Percentiles rank a stretch among this genome's conserved stretches.
These are phyloP conservation scores for Caenorhabditis remanei DNA, from an alignment of 1,140 invertebrate genomes.

Conservation along the genomic window DNA sequence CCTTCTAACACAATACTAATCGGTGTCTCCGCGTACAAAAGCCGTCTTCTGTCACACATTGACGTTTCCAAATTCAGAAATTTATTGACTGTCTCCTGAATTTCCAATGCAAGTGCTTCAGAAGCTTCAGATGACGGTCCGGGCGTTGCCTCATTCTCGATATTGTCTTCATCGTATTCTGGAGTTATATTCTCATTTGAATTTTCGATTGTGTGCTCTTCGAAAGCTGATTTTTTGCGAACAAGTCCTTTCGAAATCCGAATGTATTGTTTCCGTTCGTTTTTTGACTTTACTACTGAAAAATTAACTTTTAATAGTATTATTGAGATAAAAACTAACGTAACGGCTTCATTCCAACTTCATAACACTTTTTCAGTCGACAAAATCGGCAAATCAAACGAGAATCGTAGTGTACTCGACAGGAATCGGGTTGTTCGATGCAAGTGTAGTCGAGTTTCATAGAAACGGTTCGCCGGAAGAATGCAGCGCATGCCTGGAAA, in stretches of 20 bases:
- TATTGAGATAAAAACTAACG: not conserved
- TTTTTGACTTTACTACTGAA: slow-evolving; percentile 44
- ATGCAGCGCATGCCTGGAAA: slow-evolving; percentile 37
- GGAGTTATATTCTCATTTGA: not conserved
- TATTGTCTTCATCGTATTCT: not conserved
- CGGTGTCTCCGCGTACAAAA: slow-evolving; percentile 17
- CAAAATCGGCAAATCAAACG: slow-evolving; percentile 46
- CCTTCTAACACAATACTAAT: slow-evolving; percentile 25
- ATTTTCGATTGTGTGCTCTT: not conserved
- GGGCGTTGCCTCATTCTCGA: slow-evolving; percentile 12
- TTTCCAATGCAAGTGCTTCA: not conserved
- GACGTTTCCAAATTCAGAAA: slow-evolving; percentile 35
- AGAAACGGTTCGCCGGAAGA: slow-evolving; percentile 28
- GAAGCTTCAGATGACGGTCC: slow-evolving; percentile 16
- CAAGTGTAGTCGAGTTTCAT: slow-evolving; percentile 36
- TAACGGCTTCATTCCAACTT: slow-evolving; percentile 44
- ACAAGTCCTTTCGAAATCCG: slow-evolving; percentile 34
- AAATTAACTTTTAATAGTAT: not conserved
- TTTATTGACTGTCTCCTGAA: not conserved
- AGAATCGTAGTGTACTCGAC: slow-evolving; percentile 11
- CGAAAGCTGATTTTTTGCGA: not conserved
- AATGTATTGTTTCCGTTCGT: slow-evolving; percentile 28
- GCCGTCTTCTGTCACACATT: slow-evolving; percentile 34
- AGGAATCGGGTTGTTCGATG: not conserved
- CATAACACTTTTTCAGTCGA: slow-evolving; percentile 45